Evolutionary conservation across 2,113 vertebrate genomes (phyloP).

Genomic region (Scortum barcoo): DNA sequence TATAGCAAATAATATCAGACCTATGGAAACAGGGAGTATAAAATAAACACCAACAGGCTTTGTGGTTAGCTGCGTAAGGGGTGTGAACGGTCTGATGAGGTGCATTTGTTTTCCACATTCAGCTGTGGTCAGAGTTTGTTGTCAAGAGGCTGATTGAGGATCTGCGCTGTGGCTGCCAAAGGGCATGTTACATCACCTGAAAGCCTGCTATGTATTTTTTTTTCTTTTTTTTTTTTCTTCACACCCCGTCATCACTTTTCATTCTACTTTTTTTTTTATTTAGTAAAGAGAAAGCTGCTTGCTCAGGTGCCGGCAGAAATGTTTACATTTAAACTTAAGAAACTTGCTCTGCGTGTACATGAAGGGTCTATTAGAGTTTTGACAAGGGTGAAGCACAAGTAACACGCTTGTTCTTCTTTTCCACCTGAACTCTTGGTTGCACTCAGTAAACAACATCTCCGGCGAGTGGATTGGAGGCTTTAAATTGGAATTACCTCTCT

Average conservation of each 20-base stretch:
- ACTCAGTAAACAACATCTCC: conserved; percentile 38
- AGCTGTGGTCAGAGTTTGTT: conserved; percentile 40
- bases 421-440: conserved; percentile 10
- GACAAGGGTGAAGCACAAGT: conserved; percentile 4
- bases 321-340: conserved; percentile 46
- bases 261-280: conserved; percentile 37
- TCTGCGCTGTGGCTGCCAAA: conserved; percentile 34
- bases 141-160: conserved; percentile 47
- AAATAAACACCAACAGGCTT: not conserved
- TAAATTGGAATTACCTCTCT: conserved; percentile 55
- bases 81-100: conserved; percentile 16
- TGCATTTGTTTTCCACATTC: conserved; percentile 45
- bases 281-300: conserved; percentile 32
- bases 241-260: conserved; percentile 52
- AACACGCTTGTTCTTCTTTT: conserved; percentile 26
- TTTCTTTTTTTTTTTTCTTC: conserved; percentile 27
- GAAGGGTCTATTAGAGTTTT: conserved; percentile 30
- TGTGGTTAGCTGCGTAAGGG: conserved; percentile 10
- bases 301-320: conserved; percentile 28
- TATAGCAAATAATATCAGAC: not conserved
- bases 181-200: conserved; percentile 40
- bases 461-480: conserved; percentile 20
- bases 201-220: conserved; percentile 6
- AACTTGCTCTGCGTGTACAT: conserved; percentile 20
- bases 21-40: not conserved